phyloP scores from a whole-genome alignment of 2,797 vertebrate species.

The Crotalus adamanteus region DNA sequence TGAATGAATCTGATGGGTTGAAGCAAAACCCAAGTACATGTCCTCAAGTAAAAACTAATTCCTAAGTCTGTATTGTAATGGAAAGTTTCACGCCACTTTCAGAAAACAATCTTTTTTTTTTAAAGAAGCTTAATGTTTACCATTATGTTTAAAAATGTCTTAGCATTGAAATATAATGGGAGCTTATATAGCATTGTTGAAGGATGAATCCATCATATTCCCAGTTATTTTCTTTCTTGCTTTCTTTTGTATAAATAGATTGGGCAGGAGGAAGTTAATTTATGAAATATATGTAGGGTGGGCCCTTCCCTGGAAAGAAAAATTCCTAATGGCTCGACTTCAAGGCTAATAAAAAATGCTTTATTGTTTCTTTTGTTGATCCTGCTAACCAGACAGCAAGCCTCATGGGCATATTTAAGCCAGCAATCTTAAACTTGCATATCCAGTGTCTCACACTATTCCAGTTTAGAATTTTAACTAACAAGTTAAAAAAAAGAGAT shows the following conservation, averaged over 20 bases:
- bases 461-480: slow-evolving; percentile 17
- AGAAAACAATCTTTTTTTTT: neutral
- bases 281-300: slow-evolving; percentile 44
- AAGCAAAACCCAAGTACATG: neutral
- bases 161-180: neutral
- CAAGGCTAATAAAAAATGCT: slow-evolving; percentile 63
- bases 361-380: slow-evolving; percentile 65
- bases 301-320: slow-evolving; percentile 43
- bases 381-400: slow-evolving; percentile 52
- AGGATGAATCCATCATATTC: neutral
- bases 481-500: slow-evolving; percentile 9
- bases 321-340: slow-evolving; percentile 60
- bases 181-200: neutral
- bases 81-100: neutral
- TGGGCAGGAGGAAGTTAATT: slow-evolving; percentile 47
- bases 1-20: neutral
- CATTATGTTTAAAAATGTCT: neutral
- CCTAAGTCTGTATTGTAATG: neutral
- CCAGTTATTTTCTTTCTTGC: neutral
- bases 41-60: neutral
- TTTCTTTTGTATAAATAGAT: slow-evolving; percentile 37
- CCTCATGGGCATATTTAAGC: slow-evolving; percentile 48
- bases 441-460: slow-evolving; percentile 37
- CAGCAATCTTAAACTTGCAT: slow-evolving; percentile 34
- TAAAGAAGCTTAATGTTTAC: neutral